Percentiles rank a stretch among this genome's conserved stretches.
These are phyloP conservation scores for Dione juno DNA, from an alignment of 2,888 invertebrate genomes.

Conservation along the genomic window DNA sequence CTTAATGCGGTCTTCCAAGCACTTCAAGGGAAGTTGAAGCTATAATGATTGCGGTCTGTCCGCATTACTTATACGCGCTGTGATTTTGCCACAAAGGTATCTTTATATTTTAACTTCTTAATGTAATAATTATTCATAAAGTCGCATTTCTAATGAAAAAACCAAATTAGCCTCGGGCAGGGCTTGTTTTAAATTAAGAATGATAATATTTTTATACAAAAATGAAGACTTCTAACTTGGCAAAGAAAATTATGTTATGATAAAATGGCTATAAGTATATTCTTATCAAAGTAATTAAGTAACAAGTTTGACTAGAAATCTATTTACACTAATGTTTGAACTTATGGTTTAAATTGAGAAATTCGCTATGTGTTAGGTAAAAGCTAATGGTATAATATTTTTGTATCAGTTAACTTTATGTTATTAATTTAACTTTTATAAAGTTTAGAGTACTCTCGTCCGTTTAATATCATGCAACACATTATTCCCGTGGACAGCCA, in stretches of 20 bases:
- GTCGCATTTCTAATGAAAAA: slow-evolving; percentile 30
- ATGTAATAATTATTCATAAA: slow-evolving; percentile 30
- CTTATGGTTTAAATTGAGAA: no score
- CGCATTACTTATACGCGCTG: no score
- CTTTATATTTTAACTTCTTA: not conserved
- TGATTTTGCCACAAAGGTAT: not conserved
- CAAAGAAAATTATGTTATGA: not conserved
- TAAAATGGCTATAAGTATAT: not conserved
- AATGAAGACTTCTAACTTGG: not conserved
- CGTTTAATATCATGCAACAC: slow-evolving; percentile 8
- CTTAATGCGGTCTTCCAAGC: not conserved
- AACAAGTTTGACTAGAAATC: no score
- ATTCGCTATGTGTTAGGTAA: not conserved
- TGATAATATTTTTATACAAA: slow-evolving; percentile 14
- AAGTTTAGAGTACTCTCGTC: slow-evolving; percentile 6
- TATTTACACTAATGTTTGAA: no score
- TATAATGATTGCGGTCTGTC: not conserved
- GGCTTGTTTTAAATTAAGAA: slow-evolving; percentile 23
- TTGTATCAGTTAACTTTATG: not conserved
- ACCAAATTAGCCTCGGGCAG: slow-evolving; percentile 25
- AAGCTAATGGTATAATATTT: not conserved
- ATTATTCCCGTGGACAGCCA: slow-evolving; percentile 13
- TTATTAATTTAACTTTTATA: not conserved
- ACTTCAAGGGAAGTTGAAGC: not conserved
- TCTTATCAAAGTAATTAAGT: no score